Evolutionary conservation across 2,797 vertebrate genomes (phyloP).

Genomic region (Hippoglossus hippoglossus): DNA sequence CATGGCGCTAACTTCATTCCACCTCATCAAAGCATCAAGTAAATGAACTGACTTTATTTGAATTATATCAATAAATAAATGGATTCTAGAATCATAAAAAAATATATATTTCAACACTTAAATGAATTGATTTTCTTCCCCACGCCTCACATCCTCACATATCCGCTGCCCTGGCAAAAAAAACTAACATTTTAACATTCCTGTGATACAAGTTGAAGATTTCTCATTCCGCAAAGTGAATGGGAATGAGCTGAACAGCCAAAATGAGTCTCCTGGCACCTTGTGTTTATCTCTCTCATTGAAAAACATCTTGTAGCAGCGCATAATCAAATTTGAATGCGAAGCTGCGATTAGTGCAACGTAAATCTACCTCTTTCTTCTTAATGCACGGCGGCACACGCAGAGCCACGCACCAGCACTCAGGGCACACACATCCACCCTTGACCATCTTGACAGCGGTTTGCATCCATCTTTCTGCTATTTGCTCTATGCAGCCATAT

Average conservation of each 20-base stretch:
- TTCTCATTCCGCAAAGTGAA: background rate
- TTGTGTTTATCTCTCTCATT: constrained; percentile 41
- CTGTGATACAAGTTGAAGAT: background rate
- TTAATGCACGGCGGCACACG: constrained; percentile 13
- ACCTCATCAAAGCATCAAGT: no score
- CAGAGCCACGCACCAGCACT: background rate
- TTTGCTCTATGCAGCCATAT: constrained; percentile 59
- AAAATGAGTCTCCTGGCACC: constrained; percentile 40
- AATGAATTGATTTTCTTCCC: no score
- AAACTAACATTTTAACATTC: background rate
- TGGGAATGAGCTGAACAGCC: constrained; percentile 11
- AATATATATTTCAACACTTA: no score
- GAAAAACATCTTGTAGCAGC: constrained; percentile 47
- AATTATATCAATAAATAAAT: no score
- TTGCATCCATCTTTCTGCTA: constrained; percentile 54
- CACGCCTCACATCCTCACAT: no score
- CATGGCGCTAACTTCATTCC: no score
- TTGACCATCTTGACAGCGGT: constrained; percentile 25
- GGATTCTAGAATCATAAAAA: no score
- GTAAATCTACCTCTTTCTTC: constrained; percentile 31
- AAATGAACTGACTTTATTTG: no score
- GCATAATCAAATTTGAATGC: constrained; percentile 50
- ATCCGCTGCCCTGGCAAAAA: background rate
- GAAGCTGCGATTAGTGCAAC: constrained; percentile 35
- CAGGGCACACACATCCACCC: constrained; percentile 10